Evolutionary conservation across 2,797 vertebrate genomes (phyloP).

Genomic region (Chrysocyon brachyurus): DNA sequence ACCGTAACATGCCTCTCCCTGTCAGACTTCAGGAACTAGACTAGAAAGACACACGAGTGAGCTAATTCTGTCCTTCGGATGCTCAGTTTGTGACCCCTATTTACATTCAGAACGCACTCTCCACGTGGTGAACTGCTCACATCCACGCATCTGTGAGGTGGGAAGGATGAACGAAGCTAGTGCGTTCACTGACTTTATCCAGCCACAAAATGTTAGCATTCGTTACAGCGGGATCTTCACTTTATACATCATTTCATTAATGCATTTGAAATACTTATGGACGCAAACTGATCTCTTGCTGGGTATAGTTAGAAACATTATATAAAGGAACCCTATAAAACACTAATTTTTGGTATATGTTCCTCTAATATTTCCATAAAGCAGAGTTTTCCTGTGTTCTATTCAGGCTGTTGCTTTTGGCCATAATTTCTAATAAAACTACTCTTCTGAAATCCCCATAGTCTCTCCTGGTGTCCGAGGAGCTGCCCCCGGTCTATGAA

Average conservation of each 20-base stretch:
- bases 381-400: not conserved
- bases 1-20: not conserved
- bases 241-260: conserved; percentile 4
- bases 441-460: conserved; percentile 80
- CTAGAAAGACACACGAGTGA: not conserved
- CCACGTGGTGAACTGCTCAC: not conserved
- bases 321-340: not conserved
- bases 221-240: not conserved
- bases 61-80: not conserved
- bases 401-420: not conserved
- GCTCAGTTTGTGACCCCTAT: not conserved
- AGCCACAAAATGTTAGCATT: not conserved
- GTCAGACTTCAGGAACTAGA: not conserved
- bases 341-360: not conserved
- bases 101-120: not conserved
- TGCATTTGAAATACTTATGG: not conserved
- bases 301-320: conserved; percentile 4
- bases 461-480: conserved; percentile 88
- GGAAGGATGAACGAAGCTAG: not conserved
- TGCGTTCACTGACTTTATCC: not conserved
- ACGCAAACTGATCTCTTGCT: conserved; percentile 16
- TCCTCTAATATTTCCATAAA: not conserved
- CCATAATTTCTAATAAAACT: not conserved
- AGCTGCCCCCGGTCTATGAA: conserved; percentile 84
- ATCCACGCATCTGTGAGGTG: not conserved